Evolutionary conservation across 1,140 invertebrate species (phyloP).

Genomic region (Reticulitermes speratus): DNA sequence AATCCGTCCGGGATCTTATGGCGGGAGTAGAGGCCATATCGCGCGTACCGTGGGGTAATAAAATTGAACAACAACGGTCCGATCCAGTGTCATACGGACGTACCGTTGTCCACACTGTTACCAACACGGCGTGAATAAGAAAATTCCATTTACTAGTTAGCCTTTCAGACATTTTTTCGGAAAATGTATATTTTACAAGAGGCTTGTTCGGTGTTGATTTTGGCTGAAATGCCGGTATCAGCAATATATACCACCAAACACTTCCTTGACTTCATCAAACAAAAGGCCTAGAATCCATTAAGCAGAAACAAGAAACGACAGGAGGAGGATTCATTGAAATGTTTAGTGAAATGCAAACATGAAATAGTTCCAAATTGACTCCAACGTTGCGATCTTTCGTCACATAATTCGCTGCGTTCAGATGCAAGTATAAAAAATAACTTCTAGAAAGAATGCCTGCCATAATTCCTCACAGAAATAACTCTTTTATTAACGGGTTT

Average conservation of each 20-base stretch:
- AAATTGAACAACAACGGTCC: conserved; percentile 4
- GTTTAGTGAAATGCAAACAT: too few relatives aligned
- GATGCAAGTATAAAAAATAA: too few relatives aligned
- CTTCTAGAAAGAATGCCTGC: too few relatives aligned
- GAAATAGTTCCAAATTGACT: too few relatives aligned
- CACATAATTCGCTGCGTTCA: too few relatives aligned
- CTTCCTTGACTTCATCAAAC: too few relatives aligned
- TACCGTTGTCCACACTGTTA: background rate
- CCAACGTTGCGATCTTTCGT: too few relatives aligned
- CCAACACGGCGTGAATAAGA: background rate
- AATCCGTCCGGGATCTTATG: conserved; percentile 1
- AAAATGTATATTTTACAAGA: background rate
- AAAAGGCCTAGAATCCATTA: too few relatives aligned
- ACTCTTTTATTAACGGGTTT: too few relatives aligned
- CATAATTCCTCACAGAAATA: too few relatives aligned
- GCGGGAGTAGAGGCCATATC: background rate
- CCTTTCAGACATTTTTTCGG: background rate
- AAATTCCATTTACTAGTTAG: background rate
- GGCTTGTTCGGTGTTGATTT: background rate
- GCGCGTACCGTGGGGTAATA: conserved; percentile 8
- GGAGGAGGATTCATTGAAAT: too few relatives aligned
- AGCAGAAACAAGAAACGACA: too few relatives aligned
- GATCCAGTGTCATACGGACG: background rate
- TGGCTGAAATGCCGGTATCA: background rate
- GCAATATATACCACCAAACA: background rate